These are phyloP conservation scores for Himalopsyche phryganea DNA, from an alignment of 1,140 invertebrate species.

Conservation along the genomic window DNA sequence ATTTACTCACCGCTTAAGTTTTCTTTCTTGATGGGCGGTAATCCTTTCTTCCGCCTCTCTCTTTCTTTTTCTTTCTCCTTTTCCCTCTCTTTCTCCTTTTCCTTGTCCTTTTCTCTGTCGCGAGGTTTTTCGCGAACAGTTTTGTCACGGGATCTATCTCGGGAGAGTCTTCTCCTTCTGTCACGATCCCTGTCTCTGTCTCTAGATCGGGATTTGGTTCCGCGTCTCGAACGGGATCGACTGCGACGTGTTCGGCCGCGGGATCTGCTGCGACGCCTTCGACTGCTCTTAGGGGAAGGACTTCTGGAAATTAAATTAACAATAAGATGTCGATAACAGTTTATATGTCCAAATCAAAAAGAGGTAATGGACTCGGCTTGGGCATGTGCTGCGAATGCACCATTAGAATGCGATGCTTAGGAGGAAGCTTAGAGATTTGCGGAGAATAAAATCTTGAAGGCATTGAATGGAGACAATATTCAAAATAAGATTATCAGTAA, in stretches of 20 bases:
- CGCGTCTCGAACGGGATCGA: slow-evolving; percentile 47
- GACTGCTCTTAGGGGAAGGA: slow-evolving; percentile 54
- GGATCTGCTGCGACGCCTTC: slow-evolving; percentile 51
- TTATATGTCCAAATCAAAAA: too few species aligned
- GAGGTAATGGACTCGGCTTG: too few species aligned
- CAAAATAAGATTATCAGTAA: too few species aligned
- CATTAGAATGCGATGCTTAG: slow-evolving; percentile 37
- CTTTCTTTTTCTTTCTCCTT: slow-evolving; percentile 75
- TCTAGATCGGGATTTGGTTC: slow-evolving; percentile 48
- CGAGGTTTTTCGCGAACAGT: slow-evolving; percentile 42
- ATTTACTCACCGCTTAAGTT: slow-evolving; percentile 74
- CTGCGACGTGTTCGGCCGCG: slow-evolving; percentile 47
- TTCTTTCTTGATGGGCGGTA: slow-evolving; percentile 83
- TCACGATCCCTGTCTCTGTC: slow-evolving; percentile 40
- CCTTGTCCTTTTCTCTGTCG: slow-evolving; percentile 58
- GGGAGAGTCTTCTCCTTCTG: slow-evolving; percentile 17
- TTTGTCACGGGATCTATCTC: slow-evolving; percentile 41
- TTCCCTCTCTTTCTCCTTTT: slow-evolving; percentile 65
- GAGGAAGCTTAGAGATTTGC: too few species aligned
- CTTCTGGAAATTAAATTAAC: slow-evolving; percentile 51
- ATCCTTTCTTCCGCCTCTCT: slow-evolving; percentile 80
- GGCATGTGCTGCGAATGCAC: too few species aligned
- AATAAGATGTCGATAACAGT: too few species aligned
- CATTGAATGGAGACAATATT: too few species aligned
- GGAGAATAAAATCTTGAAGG: too few species aligned